phyloP scores from a whole-genome alignment of 2,113 vertebrate genomes.

The Lates calcarifer region DNA sequence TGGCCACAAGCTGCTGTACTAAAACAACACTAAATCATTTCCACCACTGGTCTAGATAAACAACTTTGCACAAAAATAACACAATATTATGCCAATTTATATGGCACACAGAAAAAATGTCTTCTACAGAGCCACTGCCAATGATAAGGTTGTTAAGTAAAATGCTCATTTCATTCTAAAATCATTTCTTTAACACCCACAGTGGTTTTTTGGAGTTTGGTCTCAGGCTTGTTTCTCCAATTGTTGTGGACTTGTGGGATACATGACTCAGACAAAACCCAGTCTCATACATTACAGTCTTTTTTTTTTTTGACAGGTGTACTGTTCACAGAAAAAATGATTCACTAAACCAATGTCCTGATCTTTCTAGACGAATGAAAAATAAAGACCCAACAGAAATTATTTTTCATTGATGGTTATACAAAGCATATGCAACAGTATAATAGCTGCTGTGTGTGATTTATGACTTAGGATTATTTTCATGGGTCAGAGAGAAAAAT shows the following conservation, averaged over 20 bases:
- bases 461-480: constrained; percentile 16
- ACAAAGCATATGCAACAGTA: constrained; percentile 27
- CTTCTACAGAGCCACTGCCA: background rate
- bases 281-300: background rate
- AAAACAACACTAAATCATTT: constrained; percentile 65
- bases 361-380: background rate
- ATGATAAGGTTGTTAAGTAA: background rate
- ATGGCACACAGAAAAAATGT: background rate
- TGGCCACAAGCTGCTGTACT: constrained; percentile 49
- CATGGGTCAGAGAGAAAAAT: constrained; percentile 18
- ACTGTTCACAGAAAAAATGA: background rate
- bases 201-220: background rate
- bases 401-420: constrained; percentile 5
- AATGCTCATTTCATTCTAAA: background rate
- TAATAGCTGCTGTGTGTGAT: constrained; percentile 14
- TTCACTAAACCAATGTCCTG: background rate
- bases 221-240: too few species aligned
- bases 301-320: background rate
- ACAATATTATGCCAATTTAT: constrained; percentile 14
- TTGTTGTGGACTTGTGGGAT: background rate
- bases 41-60: constrained; percentile 54
- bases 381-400: background rate
- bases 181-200: background rate
- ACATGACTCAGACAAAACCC: background rate
- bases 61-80: constrained; percentile 41